Evolutionary conservation across 2,888 invertebrate species (phyloP).

Genomic region (Lasioglossum malachurum): DNA sequence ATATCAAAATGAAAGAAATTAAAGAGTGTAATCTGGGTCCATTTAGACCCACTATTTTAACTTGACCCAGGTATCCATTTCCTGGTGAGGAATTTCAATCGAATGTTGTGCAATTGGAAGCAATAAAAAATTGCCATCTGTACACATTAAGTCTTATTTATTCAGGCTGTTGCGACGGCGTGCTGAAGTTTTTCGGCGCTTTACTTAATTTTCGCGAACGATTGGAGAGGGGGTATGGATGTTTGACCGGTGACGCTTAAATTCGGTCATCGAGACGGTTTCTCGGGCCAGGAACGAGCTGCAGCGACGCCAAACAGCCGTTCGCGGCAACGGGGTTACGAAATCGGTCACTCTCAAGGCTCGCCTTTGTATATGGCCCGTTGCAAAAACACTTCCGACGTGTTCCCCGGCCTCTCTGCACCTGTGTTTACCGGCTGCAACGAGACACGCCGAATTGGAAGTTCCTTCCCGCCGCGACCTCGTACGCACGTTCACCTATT

Average conservation of each 20-base stretch:
- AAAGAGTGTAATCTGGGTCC: no score
- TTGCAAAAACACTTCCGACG: constrained; percentile 61
- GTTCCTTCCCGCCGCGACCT: constrained; percentile 71
- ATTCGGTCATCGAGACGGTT: neutral
- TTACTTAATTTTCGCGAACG: neutral
- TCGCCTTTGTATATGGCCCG: constrained; percentile 50
- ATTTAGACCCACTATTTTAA: no score
- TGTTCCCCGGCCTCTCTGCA: constrained; percentile 53
- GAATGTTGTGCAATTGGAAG: no score
- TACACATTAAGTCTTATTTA: neutral
- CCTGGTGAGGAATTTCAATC: no score
- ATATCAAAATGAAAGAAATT: no score
- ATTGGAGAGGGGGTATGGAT: neutral
- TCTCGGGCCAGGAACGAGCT: constrained; percentile 3
- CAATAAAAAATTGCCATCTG: neutral
- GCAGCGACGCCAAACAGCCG: constrained; percentile 19
- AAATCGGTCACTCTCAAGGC: constrained; percentile 63
- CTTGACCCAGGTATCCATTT: no score
- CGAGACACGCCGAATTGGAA: constrained; percentile 67
- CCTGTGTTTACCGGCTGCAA: constrained; percentile 69
- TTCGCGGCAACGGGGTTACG: constrained; percentile 46
- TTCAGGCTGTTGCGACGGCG: neutral
- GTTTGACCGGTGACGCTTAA: neutral
- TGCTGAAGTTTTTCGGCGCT: neutral
- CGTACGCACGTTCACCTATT: constrained; percentile 73